Conservation (phyloP, 2,888 invertebrate species). For the Sminthurides aquaticus region DNA sequence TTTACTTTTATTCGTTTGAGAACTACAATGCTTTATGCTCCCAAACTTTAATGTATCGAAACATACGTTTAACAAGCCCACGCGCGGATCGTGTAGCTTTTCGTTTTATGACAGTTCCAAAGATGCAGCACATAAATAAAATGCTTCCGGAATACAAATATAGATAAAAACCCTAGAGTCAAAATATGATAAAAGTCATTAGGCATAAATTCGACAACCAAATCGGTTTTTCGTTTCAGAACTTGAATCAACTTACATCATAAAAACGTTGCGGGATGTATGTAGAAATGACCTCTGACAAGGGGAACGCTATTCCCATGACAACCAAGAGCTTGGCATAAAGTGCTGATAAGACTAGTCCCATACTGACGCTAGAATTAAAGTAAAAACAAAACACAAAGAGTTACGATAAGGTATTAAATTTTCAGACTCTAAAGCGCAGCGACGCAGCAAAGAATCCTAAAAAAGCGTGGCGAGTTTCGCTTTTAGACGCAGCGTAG, state of each 20-base stretch:
- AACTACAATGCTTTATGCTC: background rate
- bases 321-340: slow-evolving; percentile 89
- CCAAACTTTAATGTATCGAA: background rate
- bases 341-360: slow-evolving; percentile 81
- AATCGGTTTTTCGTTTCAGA: background rate
- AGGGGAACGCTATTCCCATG: slow-evolving; percentile 89
- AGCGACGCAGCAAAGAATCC: background rate
- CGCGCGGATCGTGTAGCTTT: slow-evolving; percentile 36
- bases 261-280: slow-evolving; percentile 90
- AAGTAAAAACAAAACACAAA: background rate
- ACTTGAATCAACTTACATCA: slow-evolving; percentile 56
- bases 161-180: slow-evolving; percentile 69
- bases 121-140: slow-evolving; percentile 75
- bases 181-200: slow-evolving; percentile 29
- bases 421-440: background rate
- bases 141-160: slow-evolving; percentile 82
- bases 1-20: no score
- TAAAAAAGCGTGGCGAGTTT: background rate
- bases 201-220: no score
- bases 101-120: slow-evolving; percentile 65
- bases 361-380: slow-evolving; percentile 68
- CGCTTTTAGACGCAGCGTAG: no score
- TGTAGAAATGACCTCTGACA: slow-evolving; percentile 91
- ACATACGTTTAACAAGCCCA: slow-evolving; percentile 20
- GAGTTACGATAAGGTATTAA: background rate